Evolutionary conservation across 2,888 invertebrate genomes (phyloP).

Genomic region (Machimus atricapillus): DNA sequence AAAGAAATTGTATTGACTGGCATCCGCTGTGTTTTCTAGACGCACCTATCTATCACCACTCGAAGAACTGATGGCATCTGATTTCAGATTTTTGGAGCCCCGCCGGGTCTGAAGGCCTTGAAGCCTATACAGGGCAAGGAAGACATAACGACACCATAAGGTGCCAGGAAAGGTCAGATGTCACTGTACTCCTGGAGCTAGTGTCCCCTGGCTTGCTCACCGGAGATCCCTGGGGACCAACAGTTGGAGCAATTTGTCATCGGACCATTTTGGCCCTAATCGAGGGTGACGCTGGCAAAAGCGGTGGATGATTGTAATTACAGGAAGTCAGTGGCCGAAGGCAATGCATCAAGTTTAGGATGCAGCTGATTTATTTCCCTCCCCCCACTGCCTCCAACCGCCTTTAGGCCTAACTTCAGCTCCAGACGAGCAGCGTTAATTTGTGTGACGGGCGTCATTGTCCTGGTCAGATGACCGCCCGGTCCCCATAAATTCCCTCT

Average conservation of each 20-base stretch:
- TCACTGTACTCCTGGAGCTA: background rate
- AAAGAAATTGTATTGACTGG: background rate
- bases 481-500: background rate
- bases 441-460: conserved; percentile 10
- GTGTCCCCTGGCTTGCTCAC: background rate
- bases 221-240: background rate
- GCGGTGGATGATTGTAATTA: conserved; percentile 27
- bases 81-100: background rate
- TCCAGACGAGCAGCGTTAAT: conserved; percentile 26
- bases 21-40: background rate
- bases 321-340: conserved; percentile 9
- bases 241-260: conserved; percentile 20
- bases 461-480: background rate
- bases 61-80: background rate
- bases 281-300: conserved; percentile 24
- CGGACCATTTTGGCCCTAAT: conserved; percentile 16
- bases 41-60: background rate
- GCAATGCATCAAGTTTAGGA: conserved; percentile 28
- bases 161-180: background rate
- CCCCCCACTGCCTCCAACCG: background rate
- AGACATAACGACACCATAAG: background rate
- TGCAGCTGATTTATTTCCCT: conserved; percentile 23
- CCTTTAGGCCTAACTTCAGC: background rate
- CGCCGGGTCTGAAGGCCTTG: background rate
- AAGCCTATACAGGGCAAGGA: background rate